Evolutionary conservation across 2,888 invertebrate genomes (phyloP), one percentile per base, ranked within the genome.

Genomic region (Chromoteleia sp.): DNA sequence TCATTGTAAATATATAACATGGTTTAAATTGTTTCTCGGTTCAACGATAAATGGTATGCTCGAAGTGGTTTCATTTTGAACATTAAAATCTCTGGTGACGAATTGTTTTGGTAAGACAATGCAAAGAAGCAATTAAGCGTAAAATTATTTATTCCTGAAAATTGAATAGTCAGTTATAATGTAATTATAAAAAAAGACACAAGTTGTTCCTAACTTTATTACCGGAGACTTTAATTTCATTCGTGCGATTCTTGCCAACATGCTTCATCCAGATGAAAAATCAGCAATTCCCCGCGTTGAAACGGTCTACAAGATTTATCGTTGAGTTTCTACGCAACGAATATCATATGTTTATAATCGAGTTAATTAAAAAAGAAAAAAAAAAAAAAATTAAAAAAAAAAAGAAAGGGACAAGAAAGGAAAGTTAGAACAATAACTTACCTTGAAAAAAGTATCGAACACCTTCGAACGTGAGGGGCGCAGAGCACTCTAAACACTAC

Each of bases 241-340:
- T 14, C 33, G 1, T 1, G 7, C 33, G 7, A 33, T 8, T 33
- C 8, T 33, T 8, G 8, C 33, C 33, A 8, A n/a, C 10, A 56
- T 78, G 77, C 77, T 78, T 78, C 77, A 78, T 78, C 63, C 71
- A 71, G 77, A 77, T 6, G 25, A 14, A 15, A 58, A 7, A 25
- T 48, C 39, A 25, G n/a, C 33, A 56, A 48, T 71, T 63, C 14
- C 41, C 19, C 39, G 19, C n/a, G 12, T 61, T 63, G 14, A 58
- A 63, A 65, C 41, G 39, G 43, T 73, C 41, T 65, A 50, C 73
- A 41, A 45, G 6, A 67, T 73, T 79, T 73, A 61, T 61, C 67
- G 61, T 79, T 79, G 54, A 79, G 52, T 79, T 78, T 50, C 41
- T 25, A 15, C 52, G 73, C 67, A 59, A 73, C 73, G 67, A 79